Conservation (phyloP, 1,140 invertebrate species). For the Dermatophagoides farinae region DNA sequence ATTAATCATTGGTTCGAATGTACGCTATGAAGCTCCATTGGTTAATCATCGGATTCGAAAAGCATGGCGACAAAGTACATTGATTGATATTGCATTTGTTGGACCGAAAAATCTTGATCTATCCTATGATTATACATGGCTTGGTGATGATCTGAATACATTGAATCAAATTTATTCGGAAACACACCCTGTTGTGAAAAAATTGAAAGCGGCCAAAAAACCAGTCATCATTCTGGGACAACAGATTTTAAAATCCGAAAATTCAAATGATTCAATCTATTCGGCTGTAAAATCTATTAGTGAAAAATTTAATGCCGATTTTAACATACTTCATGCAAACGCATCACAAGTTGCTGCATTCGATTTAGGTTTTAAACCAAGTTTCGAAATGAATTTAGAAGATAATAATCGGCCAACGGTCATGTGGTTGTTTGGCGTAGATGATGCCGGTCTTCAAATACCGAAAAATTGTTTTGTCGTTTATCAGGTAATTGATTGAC, state of each 20-base stretch:
- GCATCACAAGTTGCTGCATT: conserved; percentile 73
- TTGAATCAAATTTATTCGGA: conserved; percentile 51
- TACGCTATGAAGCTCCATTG: conserved; percentile 88
- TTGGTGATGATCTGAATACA: conserved; percentile 51
- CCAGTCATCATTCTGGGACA: conserved; percentile 82
- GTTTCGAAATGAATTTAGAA: conserved; percentile 42
- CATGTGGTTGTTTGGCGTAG: conserved; percentile 76
- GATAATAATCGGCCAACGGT: conserved; percentile 47
- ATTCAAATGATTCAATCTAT: conserved; percentile 47
- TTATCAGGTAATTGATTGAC: conserved; percentile 42
- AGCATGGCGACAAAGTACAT: conserved; percentile 64
- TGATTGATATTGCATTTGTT: conserved; percentile 52
- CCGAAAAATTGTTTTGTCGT: conserved; percentile 61
- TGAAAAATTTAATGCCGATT: conserved; percentile 20
- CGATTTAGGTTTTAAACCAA: conserved; percentile 76
- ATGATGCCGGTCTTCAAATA: conserved; percentile 57
- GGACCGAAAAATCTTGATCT: conserved; percentile 70
- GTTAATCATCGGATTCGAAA: conserved; percentile 89
- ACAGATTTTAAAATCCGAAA: conserved; percentile 59
- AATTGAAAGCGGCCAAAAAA: conserved; percentile 53
- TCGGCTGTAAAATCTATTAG: conserved; percentile 38
- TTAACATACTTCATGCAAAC: conserved; percentile 26
- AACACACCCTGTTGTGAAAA: conserved; percentile 42
- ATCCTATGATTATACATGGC: conserved; percentile 74
- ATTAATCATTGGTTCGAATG: conserved; percentile 85